These are phyloP conservation scores for Tholera decimalis DNA, from an alignment of 2,888 invertebrate genomes.

Conservation along the genomic window DNA sequence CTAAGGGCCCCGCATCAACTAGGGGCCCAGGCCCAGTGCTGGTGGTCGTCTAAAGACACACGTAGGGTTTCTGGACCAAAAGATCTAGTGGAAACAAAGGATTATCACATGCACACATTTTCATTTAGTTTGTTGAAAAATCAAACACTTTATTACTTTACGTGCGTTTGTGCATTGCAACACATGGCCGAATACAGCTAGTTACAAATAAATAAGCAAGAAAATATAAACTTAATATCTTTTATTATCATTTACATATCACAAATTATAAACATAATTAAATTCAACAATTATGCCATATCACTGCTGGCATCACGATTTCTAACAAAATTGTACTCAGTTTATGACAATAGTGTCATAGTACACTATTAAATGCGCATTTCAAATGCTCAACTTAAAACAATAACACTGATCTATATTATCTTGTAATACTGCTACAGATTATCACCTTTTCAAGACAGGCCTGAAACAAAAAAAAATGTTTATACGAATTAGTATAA, in stretches of 20 bases:
- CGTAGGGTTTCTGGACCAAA: too few relatives aligned
- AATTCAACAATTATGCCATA: constrained; percentile 48
- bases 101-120: too few relatives aligned
- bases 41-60: too few relatives aligned
- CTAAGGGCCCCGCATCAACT: too few relatives aligned
- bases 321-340: constrained; percentile 26
- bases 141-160: too few relatives aligned
- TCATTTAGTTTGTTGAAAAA: too few relatives aligned
- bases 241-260: constrained; percentile 47
- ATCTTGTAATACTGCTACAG: neutral
- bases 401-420: constrained; percentile 43
- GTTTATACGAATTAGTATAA: too few relatives aligned
- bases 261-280: constrained; percentile 60
- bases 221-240: neutral
- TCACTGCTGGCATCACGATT: constrained; percentile 28
- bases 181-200: too few relatives aligned
- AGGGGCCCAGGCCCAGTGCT: too few relatives aligned
- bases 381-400: constrained; percentile 58
- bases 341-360: constrained; percentile 33
- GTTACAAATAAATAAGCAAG: neutral
- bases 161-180: too few relatives aligned
- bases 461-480: constrained; percentile 72
- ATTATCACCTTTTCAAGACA: constrained; percentile 77
- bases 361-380: constrained; percentile 59
- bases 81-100: too few relatives aligned